phyloP scores from a whole-genome alignment of 2,113 vertebrate species.

The Agapornis roseicollis region DNA sequence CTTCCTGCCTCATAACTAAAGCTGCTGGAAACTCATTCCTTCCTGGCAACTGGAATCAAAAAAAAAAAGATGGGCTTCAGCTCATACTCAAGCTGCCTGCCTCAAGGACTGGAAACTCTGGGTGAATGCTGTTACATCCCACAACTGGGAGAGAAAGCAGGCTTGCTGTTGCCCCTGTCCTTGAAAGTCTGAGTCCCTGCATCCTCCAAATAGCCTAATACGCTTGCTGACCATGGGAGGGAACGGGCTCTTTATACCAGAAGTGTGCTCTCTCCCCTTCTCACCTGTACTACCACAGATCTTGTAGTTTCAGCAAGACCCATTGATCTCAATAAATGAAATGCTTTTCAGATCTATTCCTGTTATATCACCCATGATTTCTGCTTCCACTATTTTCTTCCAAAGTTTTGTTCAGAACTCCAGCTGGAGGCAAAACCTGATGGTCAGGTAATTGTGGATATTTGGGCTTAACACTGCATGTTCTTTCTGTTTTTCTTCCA shows the following conservation, averaged over 20 bases:
- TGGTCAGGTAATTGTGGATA: not conserved
- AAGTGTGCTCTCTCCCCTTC: not conserved
- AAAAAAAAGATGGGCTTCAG: not conserved
- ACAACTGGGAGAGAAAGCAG: not conserved
- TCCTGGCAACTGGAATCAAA: not conserved
- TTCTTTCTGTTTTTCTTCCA: conserved; percentile 1
- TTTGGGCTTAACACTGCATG: not conserved
- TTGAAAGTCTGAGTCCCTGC: not conserved
- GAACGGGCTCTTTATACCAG: not conserved
- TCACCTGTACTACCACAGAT: not conserved
- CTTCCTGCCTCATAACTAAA: not conserved
- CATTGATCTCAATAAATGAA: not conserved
- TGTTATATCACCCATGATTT: not conserved
- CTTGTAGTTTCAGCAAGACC: not conserved
- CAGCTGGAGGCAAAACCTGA: not conserved
- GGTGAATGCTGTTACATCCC: not conserved
- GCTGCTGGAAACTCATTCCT: not conserved
- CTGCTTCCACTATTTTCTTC: not conserved
- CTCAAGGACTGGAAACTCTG: not conserved
- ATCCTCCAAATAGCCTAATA: not conserved
- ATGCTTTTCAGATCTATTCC: not conserved
- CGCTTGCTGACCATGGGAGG: not conserved
- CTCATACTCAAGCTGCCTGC: not conserved
- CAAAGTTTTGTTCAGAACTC: not conserved
- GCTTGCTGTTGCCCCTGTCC: not conserved